Percentiles rank a stretch among this genome's conserved stretches.
These are phyloP conservation scores for Malacoctenus gilli DNA, from an alignment of 2,797 vertebrate genomes.

Conservation along the genomic window DNA sequence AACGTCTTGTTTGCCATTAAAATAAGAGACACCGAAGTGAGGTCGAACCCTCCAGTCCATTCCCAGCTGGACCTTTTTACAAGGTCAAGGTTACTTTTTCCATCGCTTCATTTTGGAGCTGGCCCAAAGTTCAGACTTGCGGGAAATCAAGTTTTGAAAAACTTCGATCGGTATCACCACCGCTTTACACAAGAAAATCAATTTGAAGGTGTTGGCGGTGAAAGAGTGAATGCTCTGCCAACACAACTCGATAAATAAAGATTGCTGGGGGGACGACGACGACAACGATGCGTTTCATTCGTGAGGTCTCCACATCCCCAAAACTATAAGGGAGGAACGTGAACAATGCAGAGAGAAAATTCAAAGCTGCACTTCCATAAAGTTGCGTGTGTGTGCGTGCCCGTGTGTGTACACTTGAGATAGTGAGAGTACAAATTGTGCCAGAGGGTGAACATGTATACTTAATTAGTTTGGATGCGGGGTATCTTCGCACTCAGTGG, in stretches of 20 bases:
- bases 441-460: constrained; percentile 21
- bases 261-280: neutral
- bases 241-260: neutral
- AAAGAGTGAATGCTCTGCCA: neutral
- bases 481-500: constrained; percentile 13
- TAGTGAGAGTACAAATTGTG: neutral
- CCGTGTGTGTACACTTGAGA: constrained; percentile 15
- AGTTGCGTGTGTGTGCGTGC: constrained; percentile 11
- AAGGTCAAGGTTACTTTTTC: too few species aligned
- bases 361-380: constrained; percentile 9
- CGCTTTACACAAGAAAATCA: neutral
- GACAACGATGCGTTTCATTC: neutral
- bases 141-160: constrained; percentile 3
- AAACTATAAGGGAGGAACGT: neutral
- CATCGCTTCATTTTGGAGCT: neutral
- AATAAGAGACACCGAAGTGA: too few species aligned
- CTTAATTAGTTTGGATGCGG: constrained; percentile 24
- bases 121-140: neutral
- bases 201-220: neutral
- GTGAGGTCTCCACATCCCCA: neutral
- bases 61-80: too few species aligned
- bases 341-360: constrained; percentile 1
- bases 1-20: too few species aligned
- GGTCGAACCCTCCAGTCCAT: too few species aligned
- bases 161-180: neutral